Evolutionary conservation across 2,113 vertebrate species (phyloP), one percentile per base, ranked within the genome.

Genomic region (Nothoprocta perdicaria): DNA sequence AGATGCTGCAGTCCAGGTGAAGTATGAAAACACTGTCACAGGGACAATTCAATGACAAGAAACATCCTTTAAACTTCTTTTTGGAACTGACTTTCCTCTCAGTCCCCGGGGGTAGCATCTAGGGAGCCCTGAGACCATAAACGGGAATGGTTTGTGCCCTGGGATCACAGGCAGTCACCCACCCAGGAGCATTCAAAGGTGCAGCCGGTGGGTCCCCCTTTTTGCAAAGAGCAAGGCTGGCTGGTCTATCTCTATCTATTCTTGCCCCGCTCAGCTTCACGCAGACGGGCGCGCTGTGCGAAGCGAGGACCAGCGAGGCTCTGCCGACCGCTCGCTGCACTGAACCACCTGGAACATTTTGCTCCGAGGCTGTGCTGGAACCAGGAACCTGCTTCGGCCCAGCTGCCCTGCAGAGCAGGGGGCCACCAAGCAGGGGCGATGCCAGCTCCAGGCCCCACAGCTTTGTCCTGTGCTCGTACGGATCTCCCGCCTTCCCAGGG

Each of bases 1-100:
- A 74, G 45, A 93, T 93, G 61, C 61, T 90, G 72, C 72, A 81
- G 83, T 73, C 81, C 95, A 97, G 97, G 97, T 97, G 95, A 91
- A 80, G 83, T 84, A 84, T 85, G 63, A 57, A 55, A 50, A 63
- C 40, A 31, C 65, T 79, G 48, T 84, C 79, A 73, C 45, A 73
- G 55, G 19, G 33, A 52, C 14, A 67, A 35, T 80, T 92, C 23
- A 80, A 35, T 69, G 66, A 43, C 24, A 26, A 85, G 69, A 87
- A 62, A 8, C 33, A 73, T 31, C 38, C 14, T 77, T 77, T 84
- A 69, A 81, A 61, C 1, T 4, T 80, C 9, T 38, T 69, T 18
- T 15, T 1, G 7, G 78, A 77, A 63, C 31, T 60, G 60, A 74
- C 33, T 80, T 84, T 21, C 16, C 0, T 12, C 22, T 79, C 4